Percentiles rank a stretch among this genome's conserved stretches.
phyloP scores from a whole-genome alignment of 2,797 vertebrate genomes.

The Chiroxiphia lanceolata region DNA sequence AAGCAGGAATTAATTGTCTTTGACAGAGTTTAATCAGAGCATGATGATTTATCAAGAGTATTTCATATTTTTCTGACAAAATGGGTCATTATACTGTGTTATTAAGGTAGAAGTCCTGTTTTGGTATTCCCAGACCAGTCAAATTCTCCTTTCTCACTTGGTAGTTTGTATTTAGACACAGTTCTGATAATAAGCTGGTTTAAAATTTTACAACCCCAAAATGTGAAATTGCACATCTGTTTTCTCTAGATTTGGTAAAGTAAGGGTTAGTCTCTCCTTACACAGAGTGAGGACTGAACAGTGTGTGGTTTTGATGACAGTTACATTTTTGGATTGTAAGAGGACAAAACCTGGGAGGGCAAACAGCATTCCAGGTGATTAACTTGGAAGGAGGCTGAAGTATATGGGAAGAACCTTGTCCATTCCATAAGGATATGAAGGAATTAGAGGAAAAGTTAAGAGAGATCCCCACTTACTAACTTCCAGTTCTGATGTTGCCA shows the following conservation, averaged over 20 bases:
- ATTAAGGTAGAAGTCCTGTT: not conserved
- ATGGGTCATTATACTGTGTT: not conserved
- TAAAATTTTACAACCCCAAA: not conserved
- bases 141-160: not conserved
- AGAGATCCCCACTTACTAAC: not conserved
- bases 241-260: not conserved
- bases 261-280: not conserved
- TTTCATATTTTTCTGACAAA: not conserved
- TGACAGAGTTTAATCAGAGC: not conserved
- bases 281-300: not conserved
- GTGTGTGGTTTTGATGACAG: not conserved
- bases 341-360: not conserved
- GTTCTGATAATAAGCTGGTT: not conserved
- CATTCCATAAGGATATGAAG: not conserved
- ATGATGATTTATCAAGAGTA: not conserved
- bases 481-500: not conserved
- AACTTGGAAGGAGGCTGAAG: not conserved
- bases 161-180: not conserved
- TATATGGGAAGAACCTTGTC: not conserved
- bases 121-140: not conserved
- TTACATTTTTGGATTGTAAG: not conserved
- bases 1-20: not conserved
- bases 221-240: not conserved
- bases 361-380: not conserved
- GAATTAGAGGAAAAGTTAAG: not conserved